phyloP scores from a whole-genome alignment of 2,797 vertebrate species.

The Chromobotia macracanthus region DNA sequence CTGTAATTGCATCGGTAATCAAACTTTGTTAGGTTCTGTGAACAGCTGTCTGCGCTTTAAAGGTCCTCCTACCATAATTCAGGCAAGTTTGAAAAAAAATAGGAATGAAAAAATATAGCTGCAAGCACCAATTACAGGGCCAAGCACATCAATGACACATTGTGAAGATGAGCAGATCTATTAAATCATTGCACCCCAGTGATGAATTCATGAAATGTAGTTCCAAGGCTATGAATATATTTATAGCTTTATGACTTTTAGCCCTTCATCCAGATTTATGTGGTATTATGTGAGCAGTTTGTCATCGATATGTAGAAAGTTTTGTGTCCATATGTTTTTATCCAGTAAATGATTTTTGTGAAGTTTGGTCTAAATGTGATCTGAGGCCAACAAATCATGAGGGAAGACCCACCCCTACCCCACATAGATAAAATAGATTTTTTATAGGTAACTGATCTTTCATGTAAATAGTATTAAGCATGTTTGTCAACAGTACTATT shows the following conservation, averaged over 20 bases:
- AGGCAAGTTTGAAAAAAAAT: not conserved
- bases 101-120: not conserved
- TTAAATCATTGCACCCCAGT: not conserved
- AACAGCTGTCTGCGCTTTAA: not conserved
- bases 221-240: conserved; percentile 1
- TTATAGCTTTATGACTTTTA: not conserved
- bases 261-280: not conserved
- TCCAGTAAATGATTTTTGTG: not conserved
- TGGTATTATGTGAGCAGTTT: not conserved
- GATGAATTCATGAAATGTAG: conserved; percentile 3
- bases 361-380: not conserved
- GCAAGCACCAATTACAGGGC: not conserved
- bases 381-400: no score
- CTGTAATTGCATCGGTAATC: conserved; percentile 1
- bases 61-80: not conserved
- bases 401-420: no score
- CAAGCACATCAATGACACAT: not conserved
- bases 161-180: not conserved
- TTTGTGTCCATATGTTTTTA: not conserved
- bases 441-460: not conserved
- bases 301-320: not conserved
- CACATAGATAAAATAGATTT: not conserved
- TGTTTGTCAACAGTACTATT: not conserved
- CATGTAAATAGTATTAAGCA: not conserved
- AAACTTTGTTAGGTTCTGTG: not conserved